phyloP scores from a whole-genome alignment of 2,113 vertebrate genomes.

The Osmerus mordax region DNA sequence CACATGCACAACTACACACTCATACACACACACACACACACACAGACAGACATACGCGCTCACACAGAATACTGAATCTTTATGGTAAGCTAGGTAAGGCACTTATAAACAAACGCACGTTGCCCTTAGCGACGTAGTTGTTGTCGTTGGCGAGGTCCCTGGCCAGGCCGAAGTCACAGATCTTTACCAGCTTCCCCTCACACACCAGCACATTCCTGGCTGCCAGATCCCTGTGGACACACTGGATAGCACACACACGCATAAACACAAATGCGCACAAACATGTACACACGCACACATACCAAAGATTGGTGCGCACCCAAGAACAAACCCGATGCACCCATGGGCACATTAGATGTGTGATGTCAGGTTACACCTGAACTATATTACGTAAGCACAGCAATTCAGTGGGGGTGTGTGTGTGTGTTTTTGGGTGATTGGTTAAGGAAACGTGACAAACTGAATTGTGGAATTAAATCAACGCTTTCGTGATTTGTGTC shows the following conservation, averaged over 20 bases:
- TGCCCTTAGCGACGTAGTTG: slow-evolving; percentile 85
- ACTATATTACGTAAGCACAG: too few species aligned
- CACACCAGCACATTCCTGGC: slow-evolving; percentile 60
- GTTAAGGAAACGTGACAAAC: too few species aligned
- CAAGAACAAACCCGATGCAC: too few species aligned
- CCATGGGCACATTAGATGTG: neutral
- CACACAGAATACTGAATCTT: neutral
- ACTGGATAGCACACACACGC: slow-evolving; percentile 48
- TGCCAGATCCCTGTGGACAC: slow-evolving; percentile 84
- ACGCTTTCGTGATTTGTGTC: too few species aligned
- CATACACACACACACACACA: slow-evolving; percentile 3
- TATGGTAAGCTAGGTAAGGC: too few species aligned
- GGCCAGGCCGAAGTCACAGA: slow-evolving; percentile 83
- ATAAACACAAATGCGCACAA: neutral
- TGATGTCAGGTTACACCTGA: neutral
- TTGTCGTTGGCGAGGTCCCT: slow-evolving; percentile 82
- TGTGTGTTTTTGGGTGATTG: too few species aligned
- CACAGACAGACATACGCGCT: neutral
- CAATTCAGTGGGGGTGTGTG: too few species aligned
- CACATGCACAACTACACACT: neutral
- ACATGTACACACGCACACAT: too few species aligned
- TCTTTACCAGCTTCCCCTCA: slow-evolving; percentile 58
- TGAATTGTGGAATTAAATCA: too few species aligned
- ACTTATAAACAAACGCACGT: slow-evolving; percentile 65
- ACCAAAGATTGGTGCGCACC: too few species aligned